These are phyloP conservation scores for Raphicerus campestris DNA, from an alignment of 2,113 vertebrate species.

Conservation along the genomic window DNA sequence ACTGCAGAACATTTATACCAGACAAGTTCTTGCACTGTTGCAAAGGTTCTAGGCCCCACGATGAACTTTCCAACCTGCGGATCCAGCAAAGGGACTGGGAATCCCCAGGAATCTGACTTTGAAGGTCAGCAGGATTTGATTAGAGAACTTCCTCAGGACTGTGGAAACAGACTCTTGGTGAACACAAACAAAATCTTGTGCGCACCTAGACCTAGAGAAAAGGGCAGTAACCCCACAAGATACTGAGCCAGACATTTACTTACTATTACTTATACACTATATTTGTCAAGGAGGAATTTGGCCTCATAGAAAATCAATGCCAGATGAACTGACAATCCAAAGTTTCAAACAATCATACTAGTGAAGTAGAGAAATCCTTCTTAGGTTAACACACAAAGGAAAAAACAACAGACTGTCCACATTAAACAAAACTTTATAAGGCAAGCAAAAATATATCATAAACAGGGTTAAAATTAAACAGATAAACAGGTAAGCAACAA, in stretches of 20 bases:
- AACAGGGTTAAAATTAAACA: neutral
- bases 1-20: neutral
- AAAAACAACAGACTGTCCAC: neutral
- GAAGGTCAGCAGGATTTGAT: neutral
- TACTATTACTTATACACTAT: neutral
- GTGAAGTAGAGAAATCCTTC: neutral
- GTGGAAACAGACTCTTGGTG: neutral
- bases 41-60: neutral
- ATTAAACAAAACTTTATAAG: neutral
- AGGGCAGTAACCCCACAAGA: neutral
- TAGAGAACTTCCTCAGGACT: neutral
- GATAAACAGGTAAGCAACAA: neutral
- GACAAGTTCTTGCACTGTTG: neutral
- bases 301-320: conserved; percentile 2
- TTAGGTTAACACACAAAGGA: neutral
- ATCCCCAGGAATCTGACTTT: neutral
- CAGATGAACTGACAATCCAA: neutral
- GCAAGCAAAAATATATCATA: neutral
- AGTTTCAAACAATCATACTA: neutral
- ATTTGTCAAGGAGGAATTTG: neutral
- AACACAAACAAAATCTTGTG: neutral
- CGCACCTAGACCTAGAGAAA: accelerated
- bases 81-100: neutral
- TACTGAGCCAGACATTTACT: neutral
- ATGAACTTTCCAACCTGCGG: neutral